Conservation (phyloP, 2,888 invertebrate genomes). For the Graphium colonna region DNA sequence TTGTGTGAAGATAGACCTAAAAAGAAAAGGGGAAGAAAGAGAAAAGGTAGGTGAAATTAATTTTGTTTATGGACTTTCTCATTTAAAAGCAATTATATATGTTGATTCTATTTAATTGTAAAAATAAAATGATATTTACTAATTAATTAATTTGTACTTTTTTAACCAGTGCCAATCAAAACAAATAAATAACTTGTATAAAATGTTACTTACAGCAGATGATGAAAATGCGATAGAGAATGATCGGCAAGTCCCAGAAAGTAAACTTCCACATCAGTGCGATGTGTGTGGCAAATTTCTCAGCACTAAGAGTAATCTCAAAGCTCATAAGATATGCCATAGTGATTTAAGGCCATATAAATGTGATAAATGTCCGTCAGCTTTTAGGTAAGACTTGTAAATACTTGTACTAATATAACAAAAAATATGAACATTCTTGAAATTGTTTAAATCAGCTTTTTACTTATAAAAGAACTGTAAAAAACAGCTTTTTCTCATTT, state of each 20-base stretch:
- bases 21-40: slow-evolving; percentile 62
- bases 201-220: slow-evolving; percentile 4
- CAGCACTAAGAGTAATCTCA: slow-evolving; percentile 66
- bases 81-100: no score
- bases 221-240: slow-evolving; percentile 29
- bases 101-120: no score
- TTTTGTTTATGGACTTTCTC: no score
- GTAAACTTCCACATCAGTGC: slow-evolving; percentile 66
- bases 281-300: slow-evolving; percentile 69
- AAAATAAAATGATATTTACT: no score
- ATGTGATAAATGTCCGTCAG: slow-evolving; percentile 57
- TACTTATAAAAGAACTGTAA: no score
- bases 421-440: no score
- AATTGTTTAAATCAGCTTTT: no score
- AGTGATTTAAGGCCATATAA: slow-evolving; percentile 59
- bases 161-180: no score
- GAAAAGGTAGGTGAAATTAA: slow-evolving; percentile 42
- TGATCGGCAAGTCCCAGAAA: slow-evolving; percentile 36
- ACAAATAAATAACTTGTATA: not conserved
- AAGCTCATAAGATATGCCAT: slow-evolving; percentile 68
- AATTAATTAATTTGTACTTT: no score
- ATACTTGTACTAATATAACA: no score
- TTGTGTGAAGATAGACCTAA: slow-evolving; percentile 38
- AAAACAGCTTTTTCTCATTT: no score
- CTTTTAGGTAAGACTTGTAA: slow-evolving; percentile 50